Base-by-base conservation (phyloP, 2,888 invertebrate species). In the Nycteola revayana region DNA sequence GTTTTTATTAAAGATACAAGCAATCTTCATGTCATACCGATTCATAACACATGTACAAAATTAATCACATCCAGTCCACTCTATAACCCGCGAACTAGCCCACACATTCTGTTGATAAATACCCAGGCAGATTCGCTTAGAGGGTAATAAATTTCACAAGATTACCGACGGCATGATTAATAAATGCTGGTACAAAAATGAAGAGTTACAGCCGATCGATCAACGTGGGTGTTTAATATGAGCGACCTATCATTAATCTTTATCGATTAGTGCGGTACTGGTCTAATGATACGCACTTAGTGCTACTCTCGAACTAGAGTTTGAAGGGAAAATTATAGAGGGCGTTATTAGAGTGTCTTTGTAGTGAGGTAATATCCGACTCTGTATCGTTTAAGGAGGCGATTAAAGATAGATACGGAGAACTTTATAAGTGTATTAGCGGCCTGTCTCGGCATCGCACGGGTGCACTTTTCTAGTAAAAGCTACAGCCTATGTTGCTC, bases 161-260 rank as follows among this genome's bases (percentile, higher is more conserved):
- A 82, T 85, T 77, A 80, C 81, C 76, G 76, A 58, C 72, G 60
- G 61, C 63, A 74, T 83, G 83, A 86, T 86, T 86, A 84, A 86
- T 86, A 85, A 70, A 71, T 65, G 66, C 54, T 57, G 64, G 66
- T 62, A 81, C 84, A 86, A 86, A 87, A 87, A 87, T 86, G 78
- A 83, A 72, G 81, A 77, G 74, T 25, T 41, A 37, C 25, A 60
- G 68, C 69, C 81, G 69, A 86, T 86, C 84, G 77, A 82, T 86
- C 85, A 78, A 75, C 66, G 87, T 87, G 83, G 87, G 87, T 81
- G 87, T 86, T 85, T 86, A 87, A 87, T 87, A 81, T 82, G 82
- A 67, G 60, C 66, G 65, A 55, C 53, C 49, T 57, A 51, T 77
- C 84, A 81, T 88, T 85, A 75, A 84, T 86, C 86, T 80, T 75